Evolutionary conservation across 2,797 vertebrate genomes (phyloP).

Genomic region (Acestrorhynchus altus): DNA sequence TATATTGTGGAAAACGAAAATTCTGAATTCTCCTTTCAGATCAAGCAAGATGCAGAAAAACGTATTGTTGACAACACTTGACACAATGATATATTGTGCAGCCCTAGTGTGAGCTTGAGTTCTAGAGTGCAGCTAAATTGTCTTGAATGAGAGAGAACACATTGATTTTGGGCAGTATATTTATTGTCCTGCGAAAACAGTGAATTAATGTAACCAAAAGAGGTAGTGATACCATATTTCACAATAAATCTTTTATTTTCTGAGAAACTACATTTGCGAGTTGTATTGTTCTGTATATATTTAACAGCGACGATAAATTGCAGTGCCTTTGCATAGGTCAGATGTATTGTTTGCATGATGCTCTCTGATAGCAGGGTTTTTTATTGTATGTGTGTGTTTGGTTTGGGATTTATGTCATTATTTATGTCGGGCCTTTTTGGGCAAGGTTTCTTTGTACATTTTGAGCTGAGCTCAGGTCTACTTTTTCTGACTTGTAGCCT

Average conservation of each 20-base stretch:
- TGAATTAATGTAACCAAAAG: background rate
- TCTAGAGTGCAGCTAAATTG: background rate
- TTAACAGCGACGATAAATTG: background rate
- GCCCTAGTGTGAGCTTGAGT: background rate
- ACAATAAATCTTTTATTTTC: too few species aligned
- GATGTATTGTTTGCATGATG: background rate
- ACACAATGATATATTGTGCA: too few species aligned
- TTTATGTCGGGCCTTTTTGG: too few species aligned
- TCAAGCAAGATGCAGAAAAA: too few species aligned
- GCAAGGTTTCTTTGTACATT: background rate
- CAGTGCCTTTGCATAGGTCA: conserved; percentile 12
- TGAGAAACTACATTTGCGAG: background rate
- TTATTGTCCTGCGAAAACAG: background rate
- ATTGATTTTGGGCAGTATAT: background rate
- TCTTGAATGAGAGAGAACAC: background rate
- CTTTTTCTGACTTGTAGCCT: background rate
- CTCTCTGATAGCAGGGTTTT: background rate
- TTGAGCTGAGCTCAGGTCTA: background rate
- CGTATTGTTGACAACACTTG: too few species aligned
- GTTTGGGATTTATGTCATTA: too few species aligned
- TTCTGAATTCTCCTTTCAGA: background rate
- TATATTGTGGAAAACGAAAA: too few species aligned
- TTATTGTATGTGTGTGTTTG: background rate
- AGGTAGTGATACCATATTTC: background rate
- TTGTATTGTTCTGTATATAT: conserved; percentile 10